Evolutionary conservation across 92 coral and sea anemone genomes (phyloP), one percentile per base, ranked within the genome.

Genomic region (Diadumene lineata): DNA sequence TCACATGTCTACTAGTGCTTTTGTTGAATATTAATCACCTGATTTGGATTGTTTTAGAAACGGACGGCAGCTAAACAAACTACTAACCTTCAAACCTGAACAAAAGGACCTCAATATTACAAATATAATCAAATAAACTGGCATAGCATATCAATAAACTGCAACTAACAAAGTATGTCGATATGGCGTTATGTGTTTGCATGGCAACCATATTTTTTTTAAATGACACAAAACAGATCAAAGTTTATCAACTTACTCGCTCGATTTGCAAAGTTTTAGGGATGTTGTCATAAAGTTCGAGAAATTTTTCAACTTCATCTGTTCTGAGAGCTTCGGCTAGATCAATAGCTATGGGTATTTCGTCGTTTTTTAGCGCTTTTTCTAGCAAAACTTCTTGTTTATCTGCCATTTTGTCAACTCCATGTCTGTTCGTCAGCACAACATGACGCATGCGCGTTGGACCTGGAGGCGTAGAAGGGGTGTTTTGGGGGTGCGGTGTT

Each of bases 201-300:
- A 72, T 90, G 78, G 92, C 83, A 90, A 90, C 92, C 56, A 70
- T 25, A 13, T 15, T 22, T 26, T 38, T 16, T 62, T 15, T 0
- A 62, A 28, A 27, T 29, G 68, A 34, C 38, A 33, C 48, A 33
- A 26, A 15, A 22, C 32, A 27, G 50, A 17, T 29, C n/a, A 26
- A 7, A 23, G 43, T 1, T 46, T 0, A 30, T 43, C 53, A 23
- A 81, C 93, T 85, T 84, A 89, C 97, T 51, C 85, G 91, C 79
- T 85, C 80, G 53, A 58, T 76, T 71, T 81, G 75, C 50, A 86
- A 66, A 27, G 82, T 77, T 73, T 88, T 72, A 0, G 99, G 99
- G 48, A 96, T 96, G 77, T 83, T 90, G 81, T 96, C 99, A 67
- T 96, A 96, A 66, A 92, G 81, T 81, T 92, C 89, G 73, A 96